Evolutionary conservation across 2,888 invertebrate species (phyloP).

Genomic region (Amphipoea oculea): DNA sequence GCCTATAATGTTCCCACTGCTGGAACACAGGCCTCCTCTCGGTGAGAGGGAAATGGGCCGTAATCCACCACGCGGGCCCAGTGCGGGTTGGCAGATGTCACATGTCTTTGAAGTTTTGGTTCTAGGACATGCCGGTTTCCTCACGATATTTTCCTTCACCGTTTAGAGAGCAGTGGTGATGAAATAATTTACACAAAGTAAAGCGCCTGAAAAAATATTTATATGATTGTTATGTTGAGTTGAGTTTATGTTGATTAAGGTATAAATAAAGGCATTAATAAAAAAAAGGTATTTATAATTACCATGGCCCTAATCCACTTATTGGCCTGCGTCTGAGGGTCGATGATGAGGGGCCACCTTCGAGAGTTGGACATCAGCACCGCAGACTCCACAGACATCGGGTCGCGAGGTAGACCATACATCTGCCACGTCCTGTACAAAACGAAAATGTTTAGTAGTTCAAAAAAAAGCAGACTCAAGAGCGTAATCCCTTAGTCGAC

Average conservation of each 20-base stretch:
- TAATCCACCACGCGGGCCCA: no score
- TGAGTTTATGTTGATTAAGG: not conserved
- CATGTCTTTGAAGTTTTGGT: no score
- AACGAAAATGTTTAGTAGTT: not conserved
- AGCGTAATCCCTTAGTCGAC: not conserved
- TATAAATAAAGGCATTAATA: not conserved
- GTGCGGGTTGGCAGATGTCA: no score
- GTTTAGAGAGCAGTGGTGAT: no score
- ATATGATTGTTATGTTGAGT: not conserved
- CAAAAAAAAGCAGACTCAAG: not conserved
- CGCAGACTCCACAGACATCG: slow-evolving; percentile 96
- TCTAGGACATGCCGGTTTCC: no score
- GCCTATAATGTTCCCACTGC: no score
- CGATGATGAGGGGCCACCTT: slow-evolving; percentile 97
- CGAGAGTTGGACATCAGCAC: slow-evolving; percentile 95
- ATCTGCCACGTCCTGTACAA: slow-evolving; percentile 93
- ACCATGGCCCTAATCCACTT: slow-evolving; percentile 98
- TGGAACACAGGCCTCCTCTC: no score
- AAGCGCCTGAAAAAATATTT: no score
- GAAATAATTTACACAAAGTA: no score
- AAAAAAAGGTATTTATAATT: slow-evolving; percentile 44
- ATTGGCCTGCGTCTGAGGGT: slow-evolving; percentile 98
- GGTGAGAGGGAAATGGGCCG: no score
- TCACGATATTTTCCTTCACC: no score
- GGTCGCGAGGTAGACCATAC: slow-evolving; percentile 95